Conservation (phyloP, 2,113 vertebrate species). For the Canis aureus region DNA sequence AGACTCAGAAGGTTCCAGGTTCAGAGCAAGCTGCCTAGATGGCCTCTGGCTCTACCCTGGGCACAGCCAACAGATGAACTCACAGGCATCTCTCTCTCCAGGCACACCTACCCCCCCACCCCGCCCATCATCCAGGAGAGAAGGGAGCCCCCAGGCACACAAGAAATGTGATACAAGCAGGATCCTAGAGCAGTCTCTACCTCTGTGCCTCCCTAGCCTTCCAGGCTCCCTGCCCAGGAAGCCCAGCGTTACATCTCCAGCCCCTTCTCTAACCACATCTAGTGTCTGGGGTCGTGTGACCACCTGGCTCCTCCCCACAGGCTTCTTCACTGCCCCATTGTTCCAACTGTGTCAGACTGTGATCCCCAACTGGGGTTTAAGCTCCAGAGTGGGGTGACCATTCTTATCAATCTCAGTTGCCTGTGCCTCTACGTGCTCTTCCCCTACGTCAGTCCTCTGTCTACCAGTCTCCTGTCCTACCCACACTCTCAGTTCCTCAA, state of each 20-base stretch:
- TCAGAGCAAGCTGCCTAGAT: background rate
- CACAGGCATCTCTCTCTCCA: background rate
- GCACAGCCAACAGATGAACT: background rate
- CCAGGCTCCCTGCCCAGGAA: background rate
- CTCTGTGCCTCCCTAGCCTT: background rate
- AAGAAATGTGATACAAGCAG: background rate
- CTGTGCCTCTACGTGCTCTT: background rate
- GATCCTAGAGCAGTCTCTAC: background rate
- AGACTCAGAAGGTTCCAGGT: background rate
- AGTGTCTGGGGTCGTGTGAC: background rate
- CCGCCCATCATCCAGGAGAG: background rate
- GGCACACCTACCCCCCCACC: fast-evolving
- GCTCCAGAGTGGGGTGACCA: background rate
- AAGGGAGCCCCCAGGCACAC: background rate
- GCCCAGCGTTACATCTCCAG: background rate
- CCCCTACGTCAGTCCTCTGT: background rate
- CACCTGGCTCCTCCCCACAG: background rate
- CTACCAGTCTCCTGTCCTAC: too few relatives aligned
- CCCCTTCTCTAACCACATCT: background rate
- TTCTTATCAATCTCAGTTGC: background rate
- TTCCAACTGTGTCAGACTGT: background rate
- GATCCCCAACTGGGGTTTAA: background rate
- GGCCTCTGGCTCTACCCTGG: background rate
- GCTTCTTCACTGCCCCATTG: background rate
- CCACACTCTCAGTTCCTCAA: background rate